Evolutionary conservation across 2,888 invertebrate species (phyloP).

Genomic region (Mythimna vitellina): DNA sequence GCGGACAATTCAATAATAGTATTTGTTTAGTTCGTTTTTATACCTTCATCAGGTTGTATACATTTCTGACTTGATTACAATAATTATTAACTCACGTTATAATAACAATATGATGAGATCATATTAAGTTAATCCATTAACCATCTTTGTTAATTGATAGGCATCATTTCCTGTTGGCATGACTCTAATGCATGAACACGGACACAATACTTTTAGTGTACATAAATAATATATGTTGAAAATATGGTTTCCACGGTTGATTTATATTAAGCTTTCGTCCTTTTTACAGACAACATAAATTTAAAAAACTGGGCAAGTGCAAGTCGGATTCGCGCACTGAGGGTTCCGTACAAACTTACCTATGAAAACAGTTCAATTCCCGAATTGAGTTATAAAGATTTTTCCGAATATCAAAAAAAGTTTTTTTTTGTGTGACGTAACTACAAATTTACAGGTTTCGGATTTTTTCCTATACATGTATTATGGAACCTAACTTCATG

Average conservation of each 20-base stretch:
- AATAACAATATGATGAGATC: constrained; percentile 32
- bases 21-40: not conserved
- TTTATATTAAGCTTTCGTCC: not conserved
- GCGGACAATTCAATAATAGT: not conserved
- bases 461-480: too few species aligned
- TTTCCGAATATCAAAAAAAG: too few species aligned
- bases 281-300: too few species aligned
- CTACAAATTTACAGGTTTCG: too few species aligned
- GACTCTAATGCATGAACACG: constrained; percentile 12
- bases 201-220: not conserved
- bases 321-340: too few species aligned
- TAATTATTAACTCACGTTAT: constrained; percentile 4
- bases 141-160: constrained; percentile 14
- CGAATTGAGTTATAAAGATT: too few species aligned
- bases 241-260: not conserved
- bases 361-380: too few species aligned
- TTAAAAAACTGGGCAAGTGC: too few species aligned
- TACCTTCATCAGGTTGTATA: not conserved
- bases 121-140: constrained; percentile 15
- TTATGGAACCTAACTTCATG: too few species aligned
- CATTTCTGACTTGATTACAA: not conserved
- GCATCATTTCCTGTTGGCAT: constrained; percentile 35
- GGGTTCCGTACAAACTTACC: too few species aligned
- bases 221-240: too few species aligned
- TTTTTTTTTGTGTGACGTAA: too few species aligned